A percentile compares a stretch with the other conserved stretches of the same genome.
These are phyloP conservation scores for Platalea minor DNA, from an alignment of 2,797 vertebrate species.

Conservation along the genomic window DNA sequence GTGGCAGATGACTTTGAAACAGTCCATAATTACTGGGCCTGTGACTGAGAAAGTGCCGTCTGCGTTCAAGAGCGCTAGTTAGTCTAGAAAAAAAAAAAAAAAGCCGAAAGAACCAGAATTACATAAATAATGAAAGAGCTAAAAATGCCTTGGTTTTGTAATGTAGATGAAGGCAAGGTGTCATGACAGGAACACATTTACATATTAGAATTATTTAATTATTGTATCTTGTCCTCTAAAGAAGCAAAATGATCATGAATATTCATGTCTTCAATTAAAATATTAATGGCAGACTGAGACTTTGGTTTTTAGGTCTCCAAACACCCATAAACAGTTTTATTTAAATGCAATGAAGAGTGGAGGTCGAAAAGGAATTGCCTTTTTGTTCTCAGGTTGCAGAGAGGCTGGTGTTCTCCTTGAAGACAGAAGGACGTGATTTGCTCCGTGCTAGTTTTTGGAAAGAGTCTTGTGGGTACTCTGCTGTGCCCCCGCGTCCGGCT, in stretches of 20 bases:
- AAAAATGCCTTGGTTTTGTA: conserved; percentile 66
- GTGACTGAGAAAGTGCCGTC: neutral
- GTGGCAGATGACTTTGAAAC: neutral
- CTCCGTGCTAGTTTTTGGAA: neutral
- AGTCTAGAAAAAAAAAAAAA: neutral
- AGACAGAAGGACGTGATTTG: neutral
- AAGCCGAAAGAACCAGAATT: neutral
- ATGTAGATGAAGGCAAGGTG: conserved; percentile 72
- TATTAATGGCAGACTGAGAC: conserved; percentile 70
- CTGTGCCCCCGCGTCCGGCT: neutral
- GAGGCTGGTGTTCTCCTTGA: neutral
- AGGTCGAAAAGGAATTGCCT: neutral
- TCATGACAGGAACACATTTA: conserved; percentile 69
- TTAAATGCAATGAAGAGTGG: conserved; percentile 45
- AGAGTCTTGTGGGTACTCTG: neutral
- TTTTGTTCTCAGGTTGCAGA: neutral
- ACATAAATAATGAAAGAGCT: conserved; percentile 75
- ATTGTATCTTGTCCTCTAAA: conserved; percentile 60
- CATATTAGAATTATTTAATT: conserved; percentile 74
- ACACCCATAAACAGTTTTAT: conserved; percentile 66
- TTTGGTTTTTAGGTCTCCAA: conserved; percentile 67
- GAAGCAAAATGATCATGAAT: conserved; percentile 66
- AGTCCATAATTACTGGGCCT: neutral
- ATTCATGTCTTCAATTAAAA: conserved; percentile 76
- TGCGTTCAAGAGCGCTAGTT: conserved; percentile 8